Conservation (phyloP, 2,113 vertebrate species). For the Euleptes europaea region DNA sequence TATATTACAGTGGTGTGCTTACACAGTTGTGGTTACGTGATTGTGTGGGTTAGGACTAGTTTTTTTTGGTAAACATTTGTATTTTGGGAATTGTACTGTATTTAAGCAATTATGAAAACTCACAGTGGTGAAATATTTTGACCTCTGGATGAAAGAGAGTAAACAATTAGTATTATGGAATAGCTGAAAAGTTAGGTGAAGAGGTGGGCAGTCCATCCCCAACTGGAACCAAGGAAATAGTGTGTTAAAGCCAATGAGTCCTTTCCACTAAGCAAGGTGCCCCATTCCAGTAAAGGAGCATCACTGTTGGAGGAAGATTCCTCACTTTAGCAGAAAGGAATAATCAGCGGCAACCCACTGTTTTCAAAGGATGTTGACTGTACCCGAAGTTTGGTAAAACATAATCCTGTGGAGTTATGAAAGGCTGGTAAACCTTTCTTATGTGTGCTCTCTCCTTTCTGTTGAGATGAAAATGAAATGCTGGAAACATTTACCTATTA, state of each 20-base stretch:
- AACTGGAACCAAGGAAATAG: neutral
- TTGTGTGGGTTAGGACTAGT: neutral
- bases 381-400: neutral
- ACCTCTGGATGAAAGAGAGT: neutral
- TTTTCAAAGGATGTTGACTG: too few species aligned
- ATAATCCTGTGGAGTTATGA: neutral
- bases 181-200: neutral
- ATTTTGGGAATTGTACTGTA: neutral
- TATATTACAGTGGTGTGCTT: neutral
- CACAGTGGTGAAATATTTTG: neutral
- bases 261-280: too few species aligned
- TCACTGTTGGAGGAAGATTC: too few species aligned
- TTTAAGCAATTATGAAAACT: neutral
- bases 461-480: neutral
- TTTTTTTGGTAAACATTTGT: slow-evolving; percentile 11
- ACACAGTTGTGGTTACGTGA: neutral
- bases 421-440: neutral
- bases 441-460: neutral
- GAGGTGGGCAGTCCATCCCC: neutral
- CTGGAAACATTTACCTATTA: slow-evolving; percentile 10
- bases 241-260: too few species aligned
- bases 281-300: too few species aligned
- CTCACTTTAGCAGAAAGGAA: too few species aligned
- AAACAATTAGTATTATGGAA: neutral
- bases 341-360: too few species aligned